Evolutionary conservation across 1,140 invertebrate genomes (phyloP).

Genomic region (Himalopsyche phryganea): DNA sequence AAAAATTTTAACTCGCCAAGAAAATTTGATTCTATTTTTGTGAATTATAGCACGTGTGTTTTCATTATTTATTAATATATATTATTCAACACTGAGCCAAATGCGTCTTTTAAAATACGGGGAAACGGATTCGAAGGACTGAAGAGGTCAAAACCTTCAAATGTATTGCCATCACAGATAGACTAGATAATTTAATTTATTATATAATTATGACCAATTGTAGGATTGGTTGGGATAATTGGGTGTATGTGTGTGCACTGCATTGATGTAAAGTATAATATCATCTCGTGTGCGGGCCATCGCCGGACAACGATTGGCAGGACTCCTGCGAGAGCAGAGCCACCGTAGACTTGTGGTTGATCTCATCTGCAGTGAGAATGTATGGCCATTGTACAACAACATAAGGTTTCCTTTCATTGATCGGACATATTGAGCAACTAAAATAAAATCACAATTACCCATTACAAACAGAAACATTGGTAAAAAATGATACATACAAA

Average conservation of each 20-base stretch:
- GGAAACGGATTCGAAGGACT: too few relatives aligned
- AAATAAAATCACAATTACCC: not conserved
- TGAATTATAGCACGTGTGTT: too few relatives aligned
- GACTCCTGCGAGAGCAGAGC: constrained; percentile 46
- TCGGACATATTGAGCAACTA: constrained; percentile 5
- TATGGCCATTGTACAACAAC: constrained; percentile 2
- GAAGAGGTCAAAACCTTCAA: too few relatives aligned
- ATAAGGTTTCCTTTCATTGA: constrained; percentile 5
- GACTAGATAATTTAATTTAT: too few relatives aligned
- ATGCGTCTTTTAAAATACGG: too few relatives aligned
- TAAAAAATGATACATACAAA: not conserved
- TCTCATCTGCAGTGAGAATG: not conserved
- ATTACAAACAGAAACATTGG: not conserved
- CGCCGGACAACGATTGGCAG: constrained; percentile 38
- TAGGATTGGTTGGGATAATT: too few relatives aligned
- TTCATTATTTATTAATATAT: too few relatives aligned
- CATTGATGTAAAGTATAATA: constrained; percentile 46
- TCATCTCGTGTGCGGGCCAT: constrained; percentile 48
- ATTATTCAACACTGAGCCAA: too few relatives aligned
- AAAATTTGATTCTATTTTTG: too few relatives aligned
- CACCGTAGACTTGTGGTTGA: constrained; percentile 38
- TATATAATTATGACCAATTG: too few relatives aligned
- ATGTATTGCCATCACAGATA: too few relatives aligned
- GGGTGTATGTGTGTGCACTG: constrained; percentile 42
- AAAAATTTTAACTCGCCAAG: too few relatives aligned